A percentile compares a stretch with the other conserved stretches of the same genome.
phyloP scores from a whole-genome alignment of 2,113 vertebrate species.

The Upupa epops region DNA sequence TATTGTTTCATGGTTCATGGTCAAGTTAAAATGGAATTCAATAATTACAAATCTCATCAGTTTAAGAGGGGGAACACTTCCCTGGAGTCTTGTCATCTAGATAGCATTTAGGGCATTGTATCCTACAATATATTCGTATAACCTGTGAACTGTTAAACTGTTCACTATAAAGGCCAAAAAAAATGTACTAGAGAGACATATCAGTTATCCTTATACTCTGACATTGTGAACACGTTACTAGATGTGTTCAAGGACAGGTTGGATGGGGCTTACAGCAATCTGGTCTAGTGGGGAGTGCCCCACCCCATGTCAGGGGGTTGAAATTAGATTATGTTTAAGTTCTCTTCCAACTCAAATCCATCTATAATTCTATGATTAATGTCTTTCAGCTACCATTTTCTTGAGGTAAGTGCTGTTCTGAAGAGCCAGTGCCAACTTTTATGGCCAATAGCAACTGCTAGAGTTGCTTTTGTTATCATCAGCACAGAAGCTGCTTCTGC shows the following conservation, averaged over 20 bases:
- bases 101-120: not conserved
- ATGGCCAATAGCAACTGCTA: not conserved
- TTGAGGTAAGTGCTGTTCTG: not conserved
- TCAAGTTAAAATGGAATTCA: not conserved
- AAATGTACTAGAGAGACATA: not conserved
- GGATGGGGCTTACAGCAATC: too few species aligned
- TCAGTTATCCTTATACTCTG: not conserved
- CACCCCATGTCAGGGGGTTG: too few species aligned
- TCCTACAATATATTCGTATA: not conserved
- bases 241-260: too few species aligned
- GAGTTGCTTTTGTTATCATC: not conserved
- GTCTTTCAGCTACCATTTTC: not conserved
- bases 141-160: not conserved
- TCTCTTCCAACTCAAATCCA: too few species aligned
- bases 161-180: not conserved
- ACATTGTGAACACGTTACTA: too few species aligned
- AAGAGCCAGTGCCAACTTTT: not conserved
- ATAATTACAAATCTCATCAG: not conserved
- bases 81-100: not conserved
- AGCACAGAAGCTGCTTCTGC: not conserved
- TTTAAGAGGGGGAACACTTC: not conserved
- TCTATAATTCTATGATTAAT: too few species aligned
- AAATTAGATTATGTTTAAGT: too few species aligned
- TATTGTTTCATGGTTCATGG: not conserved
- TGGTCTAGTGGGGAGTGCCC: too few species aligned